Conservation (phyloP, 2,888 invertebrate species). For the Cheiracanthium punctorium region DNA sequence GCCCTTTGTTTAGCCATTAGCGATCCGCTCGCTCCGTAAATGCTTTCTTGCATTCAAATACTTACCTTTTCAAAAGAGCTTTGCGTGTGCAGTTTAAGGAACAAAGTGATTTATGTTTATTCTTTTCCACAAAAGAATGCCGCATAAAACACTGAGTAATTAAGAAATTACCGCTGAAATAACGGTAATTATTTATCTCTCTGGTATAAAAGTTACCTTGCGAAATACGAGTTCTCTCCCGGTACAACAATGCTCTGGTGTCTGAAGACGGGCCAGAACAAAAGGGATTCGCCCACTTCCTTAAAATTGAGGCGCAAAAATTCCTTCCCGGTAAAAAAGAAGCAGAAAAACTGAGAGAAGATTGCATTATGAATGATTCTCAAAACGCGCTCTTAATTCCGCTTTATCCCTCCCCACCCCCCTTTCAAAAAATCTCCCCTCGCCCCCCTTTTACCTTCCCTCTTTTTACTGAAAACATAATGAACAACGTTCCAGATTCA, state of each 20-base stretch:
- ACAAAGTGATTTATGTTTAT: constrained; percentile 58
- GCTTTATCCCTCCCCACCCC: neutral
- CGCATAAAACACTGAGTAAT: constrained; percentile 49
- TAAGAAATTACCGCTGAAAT: constrained; percentile 61
- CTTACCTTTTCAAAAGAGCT: constrained; percentile 31
- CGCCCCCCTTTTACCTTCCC: neutral
- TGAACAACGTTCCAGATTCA: constrained; percentile 47
- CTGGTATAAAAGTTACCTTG: constrained; percentile 8
- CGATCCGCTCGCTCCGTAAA: constrained; percentile 1
- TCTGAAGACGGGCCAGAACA: constrained; percentile 18
- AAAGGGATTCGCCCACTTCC: neutral
- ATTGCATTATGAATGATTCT: constrained; percentile 60
- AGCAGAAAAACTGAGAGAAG: constrained; percentile 20
- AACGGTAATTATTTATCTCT: constrained; percentile 58
- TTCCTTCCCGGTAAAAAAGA: constrained; percentile 19
- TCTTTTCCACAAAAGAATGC: constrained; percentile 32
- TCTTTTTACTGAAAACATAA: constrained; percentile 27
- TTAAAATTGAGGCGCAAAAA: constrained; percentile 31
- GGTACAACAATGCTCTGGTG: neutral
- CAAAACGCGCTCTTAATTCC: constrained; percentile 43
- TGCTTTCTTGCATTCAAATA: constrained; percentile 41
- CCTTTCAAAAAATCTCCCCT: constrained; percentile 3
- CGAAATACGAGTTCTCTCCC: constrained; percentile 13
- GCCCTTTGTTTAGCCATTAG: constrained; percentile 51
- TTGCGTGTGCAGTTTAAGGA: constrained; percentile 31